phyloP scores from a whole-genome alignment of 92 coral and sea anemone genomes.

The Porites divaricata region DNA sequence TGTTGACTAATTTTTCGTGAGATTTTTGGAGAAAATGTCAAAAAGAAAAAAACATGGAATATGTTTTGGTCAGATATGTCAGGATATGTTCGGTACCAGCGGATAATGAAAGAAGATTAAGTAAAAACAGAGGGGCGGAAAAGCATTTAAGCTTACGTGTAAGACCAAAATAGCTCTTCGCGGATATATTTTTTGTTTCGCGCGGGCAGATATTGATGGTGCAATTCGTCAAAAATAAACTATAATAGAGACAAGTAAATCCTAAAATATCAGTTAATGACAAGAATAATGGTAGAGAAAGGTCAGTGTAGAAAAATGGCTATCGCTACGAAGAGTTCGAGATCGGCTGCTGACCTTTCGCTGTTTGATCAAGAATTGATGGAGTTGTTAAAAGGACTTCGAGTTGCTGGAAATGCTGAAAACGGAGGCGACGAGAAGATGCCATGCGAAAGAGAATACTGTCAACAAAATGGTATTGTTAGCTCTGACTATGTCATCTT shows the following conservation, averaged over 20 bases:
- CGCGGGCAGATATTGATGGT: conserved; percentile 10
- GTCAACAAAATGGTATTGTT: conserved; percentile 1
- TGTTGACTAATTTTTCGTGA: background rate
- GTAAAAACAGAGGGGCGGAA: background rate
- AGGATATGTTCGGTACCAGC: background rate
- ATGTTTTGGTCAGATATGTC: background rate
- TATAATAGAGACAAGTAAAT: background rate
- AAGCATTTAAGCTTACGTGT: background rate
- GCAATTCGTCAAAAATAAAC: conserved; percentile 6
- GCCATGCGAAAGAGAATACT: background rate
- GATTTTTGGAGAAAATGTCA: background rate
- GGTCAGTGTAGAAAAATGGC: conserved; percentile 19
- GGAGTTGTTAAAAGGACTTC: conserved; percentile 9
- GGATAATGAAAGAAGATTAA: background rate
- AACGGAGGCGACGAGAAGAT: background rate
- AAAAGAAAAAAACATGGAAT: background rate
- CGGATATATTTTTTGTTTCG: background rate
- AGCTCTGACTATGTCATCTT: background rate
- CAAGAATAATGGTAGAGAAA: background rate
- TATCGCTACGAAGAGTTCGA: background rate
- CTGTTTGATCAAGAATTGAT: conserved; percentile 44
- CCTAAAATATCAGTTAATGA: background rate
- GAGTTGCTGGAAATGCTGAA: conserved; percentile 2
- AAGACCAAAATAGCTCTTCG: conserved; percentile 5
- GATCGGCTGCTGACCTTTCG: background rate